Evolutionary conservation across 2,797 vertebrate species (phyloP).

Genomic region (Emydoidea blandingii): DNA sequence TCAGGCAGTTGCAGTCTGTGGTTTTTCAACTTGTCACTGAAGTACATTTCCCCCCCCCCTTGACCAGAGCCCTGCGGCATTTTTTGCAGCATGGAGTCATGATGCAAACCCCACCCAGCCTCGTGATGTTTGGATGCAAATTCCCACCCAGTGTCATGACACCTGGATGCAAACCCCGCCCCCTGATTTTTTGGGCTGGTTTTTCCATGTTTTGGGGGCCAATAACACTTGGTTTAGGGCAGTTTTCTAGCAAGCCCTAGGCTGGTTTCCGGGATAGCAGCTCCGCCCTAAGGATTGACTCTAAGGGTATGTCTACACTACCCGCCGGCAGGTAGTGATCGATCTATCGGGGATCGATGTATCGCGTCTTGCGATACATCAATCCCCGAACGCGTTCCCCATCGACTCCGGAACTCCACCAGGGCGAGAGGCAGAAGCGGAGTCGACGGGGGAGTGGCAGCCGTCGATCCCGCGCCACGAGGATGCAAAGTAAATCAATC

Average conservation of each 20-base stretch:
- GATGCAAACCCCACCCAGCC: too few species aligned
- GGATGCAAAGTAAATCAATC: too few species aligned
- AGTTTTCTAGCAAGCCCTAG: neutral
- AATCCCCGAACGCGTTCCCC: too few species aligned
- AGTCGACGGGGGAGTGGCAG: too few species aligned
- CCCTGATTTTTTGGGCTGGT: neutral
- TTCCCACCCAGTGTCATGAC: neutral
- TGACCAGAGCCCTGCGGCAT: too few species aligned
- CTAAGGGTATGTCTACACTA: neutral
- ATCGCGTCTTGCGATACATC: too few species aligned
- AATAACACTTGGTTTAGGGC: neutral
- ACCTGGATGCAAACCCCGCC: neutral
- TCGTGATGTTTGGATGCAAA: neutral
- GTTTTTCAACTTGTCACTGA: neutral
- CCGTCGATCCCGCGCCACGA: too few species aligned
- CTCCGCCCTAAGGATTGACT: neutral
- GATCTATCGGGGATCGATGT: too few species aligned
- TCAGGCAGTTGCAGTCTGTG: neutral
- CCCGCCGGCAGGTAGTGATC: too few species aligned
- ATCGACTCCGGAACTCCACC: too few species aligned
- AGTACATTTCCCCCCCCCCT: neutral
- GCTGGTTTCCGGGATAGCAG: neutral
- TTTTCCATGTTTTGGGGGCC: neutral
- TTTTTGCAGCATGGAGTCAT: neutral
- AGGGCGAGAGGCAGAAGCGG: too few species aligned